Conservation (phyloP, 2,888 invertebrate genomes). For the Sphinx pinastri region DNA sequence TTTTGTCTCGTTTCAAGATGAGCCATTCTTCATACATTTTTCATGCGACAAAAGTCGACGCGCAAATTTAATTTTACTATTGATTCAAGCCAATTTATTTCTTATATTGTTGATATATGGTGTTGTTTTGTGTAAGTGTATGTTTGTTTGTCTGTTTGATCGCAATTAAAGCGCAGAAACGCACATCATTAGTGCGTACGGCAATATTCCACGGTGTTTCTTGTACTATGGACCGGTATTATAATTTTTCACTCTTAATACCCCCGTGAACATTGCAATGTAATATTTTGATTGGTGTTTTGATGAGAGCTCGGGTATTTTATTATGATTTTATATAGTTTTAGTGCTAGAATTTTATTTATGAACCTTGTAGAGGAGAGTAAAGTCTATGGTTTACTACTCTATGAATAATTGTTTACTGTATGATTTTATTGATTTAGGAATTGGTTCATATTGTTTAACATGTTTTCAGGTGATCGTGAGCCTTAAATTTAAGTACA, state of each 20-base stretch:
- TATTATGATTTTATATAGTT: constrained; percentile 48
- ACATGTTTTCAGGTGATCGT: no score
- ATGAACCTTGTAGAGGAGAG: background rate
- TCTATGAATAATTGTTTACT: background rate
- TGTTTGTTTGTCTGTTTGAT: constrained; percentile 65
- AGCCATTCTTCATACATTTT: constrained; percentile 74
- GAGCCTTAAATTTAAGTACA: no score
- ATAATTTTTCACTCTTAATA: constrained; percentile 56
- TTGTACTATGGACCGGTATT: constrained; percentile 46
- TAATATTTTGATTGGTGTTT: constrained; percentile 71
- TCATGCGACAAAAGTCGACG: constrained; percentile 64
- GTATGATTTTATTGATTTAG: background rate
- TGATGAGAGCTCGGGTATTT: constrained; percentile 53
- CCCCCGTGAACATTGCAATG: constrained; percentile 57
- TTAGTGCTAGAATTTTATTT: background rate
- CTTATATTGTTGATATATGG: constrained; percentile 38
- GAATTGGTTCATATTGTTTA: no score
- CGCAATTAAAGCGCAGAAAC: constrained; percentile 82
- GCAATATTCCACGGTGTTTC: constrained; percentile 82
- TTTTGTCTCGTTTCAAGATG: constrained; percentile 68
- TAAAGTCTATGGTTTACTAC: background rate
- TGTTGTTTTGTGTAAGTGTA: constrained; percentile 34
- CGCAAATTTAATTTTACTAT: constrained; percentile 41
- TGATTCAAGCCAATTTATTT: constrained; percentile 32
- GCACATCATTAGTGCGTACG: constrained; percentile 79